These are phyloP conservation scores for Meliscaeva auricollis DNA, from an alignment of 2,888 invertebrate genomes.

Conservation along the genomic window DNA sequence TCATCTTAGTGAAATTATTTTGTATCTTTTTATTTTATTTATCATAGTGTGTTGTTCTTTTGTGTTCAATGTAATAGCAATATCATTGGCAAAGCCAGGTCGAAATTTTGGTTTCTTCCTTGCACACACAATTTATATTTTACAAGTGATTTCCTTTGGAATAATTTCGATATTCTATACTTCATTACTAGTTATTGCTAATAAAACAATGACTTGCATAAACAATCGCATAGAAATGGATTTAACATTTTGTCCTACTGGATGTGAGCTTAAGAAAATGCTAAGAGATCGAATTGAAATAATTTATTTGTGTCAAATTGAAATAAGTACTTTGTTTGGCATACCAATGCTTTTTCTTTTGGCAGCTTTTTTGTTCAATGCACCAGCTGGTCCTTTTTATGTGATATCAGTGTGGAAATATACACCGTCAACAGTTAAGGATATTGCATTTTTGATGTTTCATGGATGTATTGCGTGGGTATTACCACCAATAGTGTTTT, in stretches of 20 bases:
- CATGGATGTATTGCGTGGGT: neutral
- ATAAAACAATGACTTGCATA: neutral
- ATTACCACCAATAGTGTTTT: neutral
- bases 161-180: no score
- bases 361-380: neutral
- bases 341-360: neutral
- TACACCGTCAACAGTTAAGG: neutral
- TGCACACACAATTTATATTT: neutral
- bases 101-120: neutral
- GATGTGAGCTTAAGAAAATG: neutral
- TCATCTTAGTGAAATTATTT: neutral
- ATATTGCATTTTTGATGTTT: neutral
- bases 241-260: neutral
- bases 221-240: neutral
- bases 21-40: neutral
- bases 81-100: neutral
- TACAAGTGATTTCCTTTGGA: neutral
- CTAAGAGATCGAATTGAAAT: conserved; percentile 2
- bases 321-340: neutral
- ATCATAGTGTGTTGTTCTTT: neutral
- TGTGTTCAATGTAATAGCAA: neutral
- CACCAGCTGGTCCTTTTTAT: neutral
- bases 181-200: neutral
- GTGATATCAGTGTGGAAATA: neutral
- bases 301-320: conserved; percentile 1